Evolutionary conservation across 2,113 vertebrate genomes (phyloP).

Genomic region (Cromileptes altivelis): DNA sequence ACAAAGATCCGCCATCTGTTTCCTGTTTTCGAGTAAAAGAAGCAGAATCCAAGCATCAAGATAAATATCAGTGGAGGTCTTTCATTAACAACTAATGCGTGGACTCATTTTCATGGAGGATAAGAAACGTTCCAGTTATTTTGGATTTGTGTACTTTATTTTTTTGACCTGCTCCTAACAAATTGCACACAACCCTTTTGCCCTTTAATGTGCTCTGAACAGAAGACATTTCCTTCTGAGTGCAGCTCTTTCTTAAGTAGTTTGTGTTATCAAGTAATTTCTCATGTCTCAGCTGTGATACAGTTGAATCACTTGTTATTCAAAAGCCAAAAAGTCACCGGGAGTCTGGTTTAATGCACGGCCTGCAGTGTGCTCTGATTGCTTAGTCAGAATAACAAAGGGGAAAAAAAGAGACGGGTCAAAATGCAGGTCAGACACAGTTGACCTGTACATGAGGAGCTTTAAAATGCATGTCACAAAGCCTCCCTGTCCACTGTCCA

Average conservation of each 20-base stretch:
- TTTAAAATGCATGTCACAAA: constrained; percentile 62
- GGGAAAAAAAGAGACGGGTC: no score
- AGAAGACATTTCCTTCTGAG: constrained; percentile 10
- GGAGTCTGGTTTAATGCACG: not conserved
- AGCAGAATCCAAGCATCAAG: not conserved
- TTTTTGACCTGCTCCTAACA: not conserved
- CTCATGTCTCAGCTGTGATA: not conserved
- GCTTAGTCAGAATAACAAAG: not conserved
- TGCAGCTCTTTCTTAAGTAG: constrained; percentile 8
- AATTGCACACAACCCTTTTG: constrained; percentile 9
- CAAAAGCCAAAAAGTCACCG: constrained; percentile 1
- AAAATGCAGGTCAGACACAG: constrained; percentile 1
- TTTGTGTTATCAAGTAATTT: constrained; percentile 30
- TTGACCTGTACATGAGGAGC: constrained; percentile 26
- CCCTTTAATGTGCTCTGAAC: constrained; percentile 14
- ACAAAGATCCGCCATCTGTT: not conserved
- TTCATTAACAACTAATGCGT: constrained; percentile 24
- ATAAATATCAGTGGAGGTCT: not conserved
- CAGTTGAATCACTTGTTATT: constrained; percentile 6
- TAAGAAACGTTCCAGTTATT: not conserved
- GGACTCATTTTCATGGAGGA: constrained; percentile 20
- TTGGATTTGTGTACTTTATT: not conserved
- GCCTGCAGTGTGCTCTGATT: not conserved
- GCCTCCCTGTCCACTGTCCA: constrained; percentile 1
- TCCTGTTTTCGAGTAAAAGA: constrained; percentile 9